Evolutionary conservation across 2,888 invertebrate species (phyloP), one percentile per base, ranked within the genome.

Genomic region (Heliconius erato): DNA sequence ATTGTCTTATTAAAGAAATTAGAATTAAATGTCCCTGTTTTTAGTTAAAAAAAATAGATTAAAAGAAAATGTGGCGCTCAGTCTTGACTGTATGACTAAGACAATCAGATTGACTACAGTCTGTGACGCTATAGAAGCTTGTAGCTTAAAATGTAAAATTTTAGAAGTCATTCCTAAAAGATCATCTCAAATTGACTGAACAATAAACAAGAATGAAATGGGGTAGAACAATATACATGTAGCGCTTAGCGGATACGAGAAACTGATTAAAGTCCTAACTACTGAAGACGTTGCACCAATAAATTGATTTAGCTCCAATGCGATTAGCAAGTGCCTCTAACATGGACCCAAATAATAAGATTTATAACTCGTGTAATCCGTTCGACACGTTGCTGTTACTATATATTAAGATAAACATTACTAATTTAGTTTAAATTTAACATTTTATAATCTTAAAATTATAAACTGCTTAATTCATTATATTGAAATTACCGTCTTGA

Each of bases 241-340:
- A 78, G 65, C 16, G 26, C 35, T 40, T 78, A 49, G 16, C 49
- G 68, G 78, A 78, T 28, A 76, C 49, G 63, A 49, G 49, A 71
- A 74, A 78, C 72, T 74, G 69, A 83, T 83, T 83, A 80, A 79
- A 68, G 71, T 3, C 54, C 44, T 79, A 83, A 79, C 63, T 68
- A 35, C 78, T 82, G 68, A 76, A 82, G 80, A 82, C 80, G 82
- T 49, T 83, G 80, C 83, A 82, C 59, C 84, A 28, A 77, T 79
- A 83, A 83, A 83, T 85, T 76, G 80, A 85, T 80, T 85, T 82
- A 83, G 71, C 79, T 32, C 16, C 77, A 83, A 85, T 82, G 40
- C 72, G 69, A 82, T 85, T 80, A 74, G 67, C 79, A 72, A 80
- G 74, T 74, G 65, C 80, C 69, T 78, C 69, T 77, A 72, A 82